Evolutionary conservation across 2,888 invertebrate genomes (phyloP), one percentile per base, ranked within the genome.

Genomic region (Chironomus tentans): DNA sequence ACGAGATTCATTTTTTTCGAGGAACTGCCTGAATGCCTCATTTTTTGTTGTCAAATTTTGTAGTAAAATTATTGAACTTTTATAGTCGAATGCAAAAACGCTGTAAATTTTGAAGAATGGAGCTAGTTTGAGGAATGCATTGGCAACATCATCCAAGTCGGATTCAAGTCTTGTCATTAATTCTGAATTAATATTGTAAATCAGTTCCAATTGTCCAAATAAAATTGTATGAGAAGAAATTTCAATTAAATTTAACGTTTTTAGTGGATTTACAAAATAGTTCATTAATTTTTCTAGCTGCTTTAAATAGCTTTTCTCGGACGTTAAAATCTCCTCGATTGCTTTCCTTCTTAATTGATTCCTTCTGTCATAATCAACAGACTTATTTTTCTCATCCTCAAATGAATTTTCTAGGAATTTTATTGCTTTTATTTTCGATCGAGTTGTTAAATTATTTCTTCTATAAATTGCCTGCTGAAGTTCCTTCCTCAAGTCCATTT

Each of bases 81-180:
- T 89, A 80, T 90, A 92, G 79, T 90, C 90, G 77, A 89, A 91
- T 0, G 92, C 92, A 81, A 92, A 92, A 0, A 89, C 88, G 0
- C 92, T 91, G 81, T 93, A 93, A 18, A 92, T 82, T 82, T 92
- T 93, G 74, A 93, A 88, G 81, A 90, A 92, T 3, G 92, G 92
- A 1, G 90, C 91, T 77, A 92, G 86, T 80, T 88, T 89, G 0
- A 87, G 85, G 81, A 93, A 92, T 0, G 91, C 90, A 71, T 84
- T 82, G 0, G 89, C 88, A 6, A 92, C 85, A 81, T 89, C 87
- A 46, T 87, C 86, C 77, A 85, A 82, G 79, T 87, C 84, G 6
- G 83, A 79, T 78, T 87, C 86, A 70, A 91, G 81, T 80, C 89
- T 87, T 6, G 85, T 83, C 5, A 90, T 81, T 7, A 90, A 82